These are phyloP conservation scores for Cardinalis cardinalis DNA, from an alignment of 2,113 vertebrate genomes.

Conservation along the genomic window DNA sequence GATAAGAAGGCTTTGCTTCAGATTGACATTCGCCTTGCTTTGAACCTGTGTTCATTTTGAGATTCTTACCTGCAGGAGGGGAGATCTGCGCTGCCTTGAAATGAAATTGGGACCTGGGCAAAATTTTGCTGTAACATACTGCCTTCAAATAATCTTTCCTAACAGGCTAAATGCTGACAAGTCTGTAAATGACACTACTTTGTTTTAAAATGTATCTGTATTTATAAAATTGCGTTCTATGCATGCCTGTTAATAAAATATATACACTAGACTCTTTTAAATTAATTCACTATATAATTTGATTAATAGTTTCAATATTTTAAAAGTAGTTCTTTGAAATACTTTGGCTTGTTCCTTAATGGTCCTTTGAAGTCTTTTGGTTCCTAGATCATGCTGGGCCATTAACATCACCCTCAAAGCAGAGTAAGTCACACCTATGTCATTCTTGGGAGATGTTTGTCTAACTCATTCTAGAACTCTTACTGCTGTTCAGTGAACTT, in stretches of 20 bases:
- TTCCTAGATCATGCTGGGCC: not conserved
- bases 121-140: not conserved
- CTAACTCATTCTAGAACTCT: constrained; percentile 4
- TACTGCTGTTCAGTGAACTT: not conserved
- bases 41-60: not conserved
- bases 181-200: not conserved
- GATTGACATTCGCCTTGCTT: not conserved
- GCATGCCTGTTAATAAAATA: not conserved
- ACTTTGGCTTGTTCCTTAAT: not conserved
- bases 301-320: not conserved
- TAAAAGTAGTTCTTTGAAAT: not conserved
- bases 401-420: not conserved
- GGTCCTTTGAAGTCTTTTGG: not conserved
- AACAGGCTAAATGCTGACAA: not conserved
- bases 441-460: constrained; percentile 11
- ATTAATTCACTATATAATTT: not conserved
- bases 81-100: not conserved
- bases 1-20: not conserved
- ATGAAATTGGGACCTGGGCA: not conserved
- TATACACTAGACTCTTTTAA: not conserved
- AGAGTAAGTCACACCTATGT: not conserved
- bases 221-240: not conserved
- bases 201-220: not conserved
- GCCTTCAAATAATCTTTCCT: not conserved
- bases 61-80: not conserved